Evolutionary conservation across 2,888 invertebrate species (phyloP), one percentile per base, ranked within the genome.

Genomic region (Orthonevra nobilis): DNA sequence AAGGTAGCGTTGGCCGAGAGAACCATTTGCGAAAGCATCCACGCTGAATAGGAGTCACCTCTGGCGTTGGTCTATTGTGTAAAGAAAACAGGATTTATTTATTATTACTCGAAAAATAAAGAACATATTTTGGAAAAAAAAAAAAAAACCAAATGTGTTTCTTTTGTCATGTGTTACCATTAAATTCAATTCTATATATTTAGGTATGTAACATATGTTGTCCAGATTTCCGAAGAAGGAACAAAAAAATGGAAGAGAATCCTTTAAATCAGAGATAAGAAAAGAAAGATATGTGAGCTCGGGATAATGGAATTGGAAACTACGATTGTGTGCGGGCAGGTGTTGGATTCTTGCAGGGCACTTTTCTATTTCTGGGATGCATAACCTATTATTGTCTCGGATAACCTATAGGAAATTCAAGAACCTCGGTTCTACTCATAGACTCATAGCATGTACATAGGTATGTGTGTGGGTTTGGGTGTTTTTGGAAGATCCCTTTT

Each of bases 1-100:
- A 87, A 6, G 88, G 88, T 50, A 88, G 77, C 32, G 88, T 87
- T 60, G 88, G 88, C 7, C 87, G 85, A 10, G 86, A 83, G 23
- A 88, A 87, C 85, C 87, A 87, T 83, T 87, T 87, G 61, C 85
- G 85, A 68, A 87, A 83, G 66, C 83, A 84, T 30, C 81, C 66
- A 42, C 84, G 82, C 48, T 83, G 36, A 6, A 83, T 82, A 15
- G 83, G 81, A 34, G 68, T 70, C 1, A 64, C 81, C 7, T 73
- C 70, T 32, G 73, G 54, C 28, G 72, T 74, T 34, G 64, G 40
- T 52, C 69, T 74, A 30, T 46, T 28, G 30, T 20, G 12, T 12
- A 46, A 46, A 60, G 46, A 46, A 14, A 54, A 66, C 7, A 61
- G 19, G 60, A 34, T 23, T n/a, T 19, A 28, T 32, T n/a, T n/a